Percentiles rank a stretch among this genome's conserved stretches.
These are phyloP conservation scores for Drosophila pseudotalamancana DNA, from an alignment of 2,888 invertebrate species.

Conservation along the genomic window DNA sequence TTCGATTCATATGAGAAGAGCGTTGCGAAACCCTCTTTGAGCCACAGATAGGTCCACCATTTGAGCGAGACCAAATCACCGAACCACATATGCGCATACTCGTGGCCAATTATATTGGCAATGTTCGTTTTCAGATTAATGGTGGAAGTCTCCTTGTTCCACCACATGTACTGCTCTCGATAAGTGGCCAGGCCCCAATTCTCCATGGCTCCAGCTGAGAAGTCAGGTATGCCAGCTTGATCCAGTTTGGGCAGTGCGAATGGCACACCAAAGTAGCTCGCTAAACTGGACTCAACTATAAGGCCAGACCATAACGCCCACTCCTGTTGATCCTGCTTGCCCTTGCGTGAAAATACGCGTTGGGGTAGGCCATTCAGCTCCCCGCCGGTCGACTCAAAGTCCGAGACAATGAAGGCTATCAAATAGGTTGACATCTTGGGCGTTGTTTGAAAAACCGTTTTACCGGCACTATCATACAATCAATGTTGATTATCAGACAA, in stretches of 20 bases:
- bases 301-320: slow-evolving; percentile 91
- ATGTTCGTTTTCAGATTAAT: slow-evolving; percentile 82
- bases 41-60: slow-evolving; percentile 90
- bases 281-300: slow-evolving; percentile 88
- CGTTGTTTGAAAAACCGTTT: slow-evolving; percentile 84
- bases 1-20: slow-evolving; percentile 78
- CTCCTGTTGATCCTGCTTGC: slow-evolving; percentile 84
- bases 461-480: slow-evolving; percentile 27
- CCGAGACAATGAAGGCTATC: slow-evolving; percentile 90
- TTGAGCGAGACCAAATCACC: slow-evolving; percentile 89
- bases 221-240: slow-evolving; percentile 94
- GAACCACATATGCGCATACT: slow-evolving; percentile 91
- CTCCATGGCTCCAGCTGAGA: slow-evolving; percentile 95
- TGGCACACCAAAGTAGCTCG: slow-evolving; percentile 89
- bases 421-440: slow-evolving; percentile 91
- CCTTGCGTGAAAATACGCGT: slow-evolving; percentile 79
- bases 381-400: slow-evolving; percentile 83
- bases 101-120: slow-evolving; percentile 86
- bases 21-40: slow-evolving; percentile 89
- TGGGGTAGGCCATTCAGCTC: slow-evolving; percentile 68
- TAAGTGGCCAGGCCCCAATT: slow-evolving; percentile 95
- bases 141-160: slow-evolving; percentile 71
- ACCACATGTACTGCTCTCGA: slow-evolving; percentile 81
- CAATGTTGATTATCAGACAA: not conserved
- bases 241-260: slow-evolving; percentile 93